phyloP scores from a whole-genome alignment of 2,888 invertebrate species.

The Drosophila nigricruria region DNA sequence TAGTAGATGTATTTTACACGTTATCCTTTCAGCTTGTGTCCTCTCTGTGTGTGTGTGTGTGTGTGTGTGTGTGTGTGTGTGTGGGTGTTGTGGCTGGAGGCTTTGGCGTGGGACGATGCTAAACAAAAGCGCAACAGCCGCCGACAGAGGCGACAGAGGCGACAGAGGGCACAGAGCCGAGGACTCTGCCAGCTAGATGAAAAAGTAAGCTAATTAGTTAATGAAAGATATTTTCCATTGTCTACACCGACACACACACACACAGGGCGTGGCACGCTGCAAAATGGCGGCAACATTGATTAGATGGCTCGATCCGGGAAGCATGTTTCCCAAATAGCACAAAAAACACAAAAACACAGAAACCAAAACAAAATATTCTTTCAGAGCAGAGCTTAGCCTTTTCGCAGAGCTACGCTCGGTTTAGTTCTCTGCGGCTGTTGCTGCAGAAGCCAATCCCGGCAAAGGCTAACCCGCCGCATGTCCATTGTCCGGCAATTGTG shows the following conservation, averaged over 20 bases:
- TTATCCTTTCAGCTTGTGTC: conserved; percentile 67
- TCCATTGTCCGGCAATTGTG: conserved; percentile 36
- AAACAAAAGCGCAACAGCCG: conserved; percentile 65
- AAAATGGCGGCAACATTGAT: conserved; percentile 18
- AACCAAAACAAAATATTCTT: conserved; percentile 5
- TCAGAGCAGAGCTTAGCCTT: conserved; percentile 10
- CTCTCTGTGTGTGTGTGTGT: not conserved
- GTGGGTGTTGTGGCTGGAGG: conserved; percentile 7
- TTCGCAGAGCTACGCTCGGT: not conserved
- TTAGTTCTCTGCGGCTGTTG: conserved; percentile 4
- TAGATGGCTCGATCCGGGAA: conserved; percentile 8
- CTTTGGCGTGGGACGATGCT: conserved; percentile 13
- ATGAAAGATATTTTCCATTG: conserved; percentile 81
- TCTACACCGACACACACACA: conserved; percentile 30
- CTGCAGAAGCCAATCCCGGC: conserved; percentile 4
- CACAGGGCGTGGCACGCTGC: conserved; percentile 8
- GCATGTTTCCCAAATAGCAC: not conserved
- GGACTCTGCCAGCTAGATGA: conserved; percentile 52
- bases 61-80: not conserved
- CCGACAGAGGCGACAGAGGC: conserved; percentile 1
- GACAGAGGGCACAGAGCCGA: conserved; percentile 15
- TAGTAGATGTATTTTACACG: conserved; percentile 74
- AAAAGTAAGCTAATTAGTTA: conserved; percentile 81
- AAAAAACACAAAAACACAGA: not conserved
- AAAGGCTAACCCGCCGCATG: conserved; percentile 17